Evolutionary conservation across 2,113 vertebrate species (phyloP).

Genomic region (Pardalotus punctatus): DNA sequence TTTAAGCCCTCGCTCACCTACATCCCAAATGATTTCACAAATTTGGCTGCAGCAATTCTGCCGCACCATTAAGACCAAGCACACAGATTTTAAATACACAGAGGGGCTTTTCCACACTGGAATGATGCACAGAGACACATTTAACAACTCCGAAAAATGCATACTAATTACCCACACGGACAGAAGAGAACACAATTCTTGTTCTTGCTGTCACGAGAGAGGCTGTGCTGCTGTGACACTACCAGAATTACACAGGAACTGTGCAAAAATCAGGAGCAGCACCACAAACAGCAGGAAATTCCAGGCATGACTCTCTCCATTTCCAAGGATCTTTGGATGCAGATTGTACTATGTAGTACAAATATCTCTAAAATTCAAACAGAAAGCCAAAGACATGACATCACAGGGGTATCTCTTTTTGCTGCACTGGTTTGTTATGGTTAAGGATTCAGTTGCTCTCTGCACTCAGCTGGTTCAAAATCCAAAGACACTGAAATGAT

Average conservation of each 20-base stretch:
- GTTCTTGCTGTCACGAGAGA: neutral
- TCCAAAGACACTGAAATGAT: neutral
- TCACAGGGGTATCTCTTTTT: neutral
- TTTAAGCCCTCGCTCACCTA: neutral
- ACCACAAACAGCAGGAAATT: neutral
- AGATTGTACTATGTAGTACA: neutral
- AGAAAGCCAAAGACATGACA: neutral
- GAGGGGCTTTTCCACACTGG: neutral
- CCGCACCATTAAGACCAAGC: neutral
- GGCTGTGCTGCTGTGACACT: neutral
- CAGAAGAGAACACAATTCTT: neutral
- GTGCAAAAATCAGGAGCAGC: neutral
- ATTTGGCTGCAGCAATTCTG: neutral
- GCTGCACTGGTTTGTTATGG: neutral
- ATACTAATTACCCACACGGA: neutral
- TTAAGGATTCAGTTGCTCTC: neutral
- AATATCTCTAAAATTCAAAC: neutral
- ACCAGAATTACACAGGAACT: neutral
- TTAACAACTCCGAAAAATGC: neutral
- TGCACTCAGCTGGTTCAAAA: neutral
- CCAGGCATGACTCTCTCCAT: neutral
- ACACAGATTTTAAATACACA: neutral
- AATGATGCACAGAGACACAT: neutral
- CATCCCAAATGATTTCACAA: neutral
- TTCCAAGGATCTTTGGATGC: constrained; percentile 5